phyloP scores from a whole-genome alignment of 2,113 vertebrate genomes.

The Podiceps cristatus region DNA sequence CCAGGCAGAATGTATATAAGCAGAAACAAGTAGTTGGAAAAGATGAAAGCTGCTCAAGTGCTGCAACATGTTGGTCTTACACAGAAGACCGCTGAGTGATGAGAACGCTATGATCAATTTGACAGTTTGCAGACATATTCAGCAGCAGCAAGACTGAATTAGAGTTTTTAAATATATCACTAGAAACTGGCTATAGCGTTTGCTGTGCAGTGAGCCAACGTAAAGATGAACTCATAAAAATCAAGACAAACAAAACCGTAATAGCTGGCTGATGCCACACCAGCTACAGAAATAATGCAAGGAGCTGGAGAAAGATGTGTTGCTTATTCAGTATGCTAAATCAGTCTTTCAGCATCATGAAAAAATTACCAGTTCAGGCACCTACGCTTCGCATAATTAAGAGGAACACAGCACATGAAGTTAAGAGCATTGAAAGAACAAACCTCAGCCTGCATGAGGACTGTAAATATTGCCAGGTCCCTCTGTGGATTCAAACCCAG shows the following conservation, averaged over 20 bases:
- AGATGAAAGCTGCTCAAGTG: neutral
- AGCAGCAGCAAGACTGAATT: neutral
- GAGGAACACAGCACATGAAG: neutral
- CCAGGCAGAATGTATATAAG: neutral
- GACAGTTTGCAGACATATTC: neutral
- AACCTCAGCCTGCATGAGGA: neutral
- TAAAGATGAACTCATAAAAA: neutral
- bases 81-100: neutral
- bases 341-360: neutral
- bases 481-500: neutral
- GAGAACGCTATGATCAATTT: neutral
- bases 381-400: neutral
- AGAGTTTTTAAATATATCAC: neutral
- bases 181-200: neutral
- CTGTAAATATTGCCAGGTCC: neutral
- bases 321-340: neutral
- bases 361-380: neutral
- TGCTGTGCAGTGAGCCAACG: neutral
- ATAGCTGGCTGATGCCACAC: neutral
- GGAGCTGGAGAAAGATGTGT: neutral
- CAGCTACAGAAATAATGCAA: neutral
- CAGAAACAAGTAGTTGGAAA: neutral
- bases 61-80: neutral
- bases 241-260: neutral
- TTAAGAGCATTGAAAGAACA: neutral